phyloP scores from a whole-genome alignment of 1,140 invertebrate genomes.

The Lepidurus apus region DNA sequence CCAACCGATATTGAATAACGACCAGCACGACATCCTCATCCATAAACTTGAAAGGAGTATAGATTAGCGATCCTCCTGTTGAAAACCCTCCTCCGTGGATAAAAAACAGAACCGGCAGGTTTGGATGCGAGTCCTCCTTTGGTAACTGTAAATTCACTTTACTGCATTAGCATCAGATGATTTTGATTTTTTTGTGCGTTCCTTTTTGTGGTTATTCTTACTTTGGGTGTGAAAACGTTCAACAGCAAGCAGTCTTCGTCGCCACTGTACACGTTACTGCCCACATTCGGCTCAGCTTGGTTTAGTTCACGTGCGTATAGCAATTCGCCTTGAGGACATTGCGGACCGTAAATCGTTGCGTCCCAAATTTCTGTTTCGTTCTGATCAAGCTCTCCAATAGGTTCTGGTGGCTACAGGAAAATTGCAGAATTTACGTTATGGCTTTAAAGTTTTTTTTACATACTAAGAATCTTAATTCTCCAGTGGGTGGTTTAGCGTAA shows the following conservation, averaged over 20 bases:
- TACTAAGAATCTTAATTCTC: constrained; percentile 11
- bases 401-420: constrained; percentile 9
- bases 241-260: constrained; percentile 31
- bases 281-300: not conserved
- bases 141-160: constrained; percentile 24
- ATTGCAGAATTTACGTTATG: not conserved
- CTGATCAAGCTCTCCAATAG: constrained; percentile 27
- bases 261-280: not conserved
- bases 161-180: not conserved
- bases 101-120: constrained; percentile 32
- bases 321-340: constrained; percentile 25
- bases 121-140: not conserved
- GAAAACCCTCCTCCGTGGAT: constrained; percentile 37
- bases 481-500: constrained; percentile 7
- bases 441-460: not conserved
- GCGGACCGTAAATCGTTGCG: constrained; percentile 14
- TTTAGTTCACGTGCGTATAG: not conserved
- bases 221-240: constrained; percentile 32
- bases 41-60: constrained; percentile 38
- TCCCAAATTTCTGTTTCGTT: constrained; percentile 10
- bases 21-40: constrained; percentile 44
- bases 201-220: not conserved
- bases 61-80: not conserved
- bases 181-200: not conserved
- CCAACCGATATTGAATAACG: constrained; percentile 44